Percentiles rank a stretch among this genome's conserved stretches.
These are phyloP conservation scores for Adineta ricciae DNA, from an alignment of 2,888 invertebrate species.

Conservation along the genomic window DNA sequence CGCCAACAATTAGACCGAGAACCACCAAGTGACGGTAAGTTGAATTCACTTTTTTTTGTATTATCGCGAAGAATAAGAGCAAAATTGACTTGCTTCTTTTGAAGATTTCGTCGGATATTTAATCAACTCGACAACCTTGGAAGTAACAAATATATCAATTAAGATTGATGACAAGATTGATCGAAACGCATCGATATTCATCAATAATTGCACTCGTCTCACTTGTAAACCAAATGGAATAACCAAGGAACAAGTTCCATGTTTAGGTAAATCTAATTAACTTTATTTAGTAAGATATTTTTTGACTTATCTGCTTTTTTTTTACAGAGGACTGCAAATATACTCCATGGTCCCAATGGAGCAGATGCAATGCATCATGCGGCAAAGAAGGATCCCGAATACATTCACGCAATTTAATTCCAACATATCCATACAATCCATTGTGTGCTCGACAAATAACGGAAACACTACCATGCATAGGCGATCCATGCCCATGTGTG, in stretches of 20 bases:
- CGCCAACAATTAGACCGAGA: neutral
- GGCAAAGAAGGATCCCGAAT: conserved; percentile 4
- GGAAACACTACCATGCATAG: neutral
- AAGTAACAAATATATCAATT: neutral
- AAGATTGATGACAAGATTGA: conserved; percentile 19
- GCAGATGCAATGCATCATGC: conserved; percentile 23
- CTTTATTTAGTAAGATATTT: neutral
- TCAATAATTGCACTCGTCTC: conserved; percentile 25
- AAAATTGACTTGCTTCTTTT: neutral
- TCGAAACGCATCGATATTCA: neutral
- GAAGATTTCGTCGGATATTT: neutral
- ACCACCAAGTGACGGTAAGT: conserved; percentile 6
- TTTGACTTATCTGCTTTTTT: neutral
- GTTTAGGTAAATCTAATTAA: conserved; percentile 17
- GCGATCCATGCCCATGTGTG: neutral
- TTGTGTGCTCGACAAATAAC: neutral
- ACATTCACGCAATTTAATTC: neutral
- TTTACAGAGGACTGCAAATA: conserved; percentile 25
- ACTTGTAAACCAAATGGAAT: conserved; percentile 20
- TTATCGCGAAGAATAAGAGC: neutral
- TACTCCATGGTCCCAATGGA: conserved; percentile 24
- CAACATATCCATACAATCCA: neutral
- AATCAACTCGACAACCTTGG: neutral
- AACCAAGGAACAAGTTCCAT: neutral
- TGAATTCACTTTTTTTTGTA: neutral